phyloP scores from a whole-genome alignment of 2,888 invertebrate species.

The Sthenelais limicola region DNA sequence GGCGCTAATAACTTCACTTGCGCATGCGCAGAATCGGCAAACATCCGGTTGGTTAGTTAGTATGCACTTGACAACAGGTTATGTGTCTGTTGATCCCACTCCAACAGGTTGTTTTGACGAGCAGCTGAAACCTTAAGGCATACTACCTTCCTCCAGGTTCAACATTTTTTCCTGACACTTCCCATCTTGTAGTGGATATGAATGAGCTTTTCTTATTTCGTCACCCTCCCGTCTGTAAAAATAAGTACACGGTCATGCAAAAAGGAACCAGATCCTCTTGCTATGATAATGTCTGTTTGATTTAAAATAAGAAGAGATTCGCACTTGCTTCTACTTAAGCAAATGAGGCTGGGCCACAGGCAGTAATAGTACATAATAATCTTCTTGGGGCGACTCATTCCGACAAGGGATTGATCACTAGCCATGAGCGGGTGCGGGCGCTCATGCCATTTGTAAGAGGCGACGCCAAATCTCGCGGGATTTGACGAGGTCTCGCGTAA shows the following conservation, averaged over 20 bases:
- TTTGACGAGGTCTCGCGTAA: conserved; percentile 33
- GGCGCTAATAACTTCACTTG: no score
- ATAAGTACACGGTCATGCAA: no score
- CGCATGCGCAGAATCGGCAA: conserved; percentile 23
- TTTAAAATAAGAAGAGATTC: no score
- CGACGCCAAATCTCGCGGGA: conserved; percentile 29
- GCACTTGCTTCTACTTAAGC: no score
- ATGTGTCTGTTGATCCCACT: conserved; percentile 27
- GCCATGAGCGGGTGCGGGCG: conserved; percentile 10
- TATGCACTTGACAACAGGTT: conserved; percentile 26
- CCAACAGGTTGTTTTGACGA: conserved; percentile 33
- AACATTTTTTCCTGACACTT: no score
- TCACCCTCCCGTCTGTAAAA: no score
- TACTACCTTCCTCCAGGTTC: no score
- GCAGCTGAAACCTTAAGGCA: no score
- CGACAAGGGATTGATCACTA: conserved; percentile 5
- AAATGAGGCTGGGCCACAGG: conserved; percentile 18
- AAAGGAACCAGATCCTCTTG: no score
- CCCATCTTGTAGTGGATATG: no score
- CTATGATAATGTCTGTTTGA: no score
- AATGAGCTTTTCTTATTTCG: no score
- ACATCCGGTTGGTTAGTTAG: not conserved
- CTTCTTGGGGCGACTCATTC: conserved; percentile 1
- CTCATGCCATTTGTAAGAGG: not conserved
- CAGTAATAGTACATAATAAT: conserved; percentile 30